A percentile compares a stretch with the other conserved stretches of the same genome.
Evolutionary conservation across 1,140 invertebrate species (phyloP).

Genomic region (Trachymyrmex cornetzi): DNA sequence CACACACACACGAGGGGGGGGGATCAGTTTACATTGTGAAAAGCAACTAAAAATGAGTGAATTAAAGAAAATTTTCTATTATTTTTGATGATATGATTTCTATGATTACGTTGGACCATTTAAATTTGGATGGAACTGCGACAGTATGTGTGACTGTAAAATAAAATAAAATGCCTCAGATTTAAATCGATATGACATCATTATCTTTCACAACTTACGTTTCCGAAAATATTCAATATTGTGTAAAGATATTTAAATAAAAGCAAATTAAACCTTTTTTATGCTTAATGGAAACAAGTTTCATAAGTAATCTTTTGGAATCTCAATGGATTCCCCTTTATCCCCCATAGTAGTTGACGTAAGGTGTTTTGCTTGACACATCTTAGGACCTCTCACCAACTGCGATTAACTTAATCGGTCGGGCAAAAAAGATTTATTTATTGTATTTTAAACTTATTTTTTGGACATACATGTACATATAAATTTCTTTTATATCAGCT

Average conservation of each 20-base stretch:
- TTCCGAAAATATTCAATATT: not conserved
- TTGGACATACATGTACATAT: too few species aligned
- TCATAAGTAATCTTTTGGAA: too few species aligned
- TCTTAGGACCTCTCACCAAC: too few species aligned
- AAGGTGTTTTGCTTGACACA: too few species aligned
- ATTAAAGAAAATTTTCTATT: slow-evolving; percentile 10
- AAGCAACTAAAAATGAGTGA: not conserved
- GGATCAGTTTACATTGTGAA: not conserved
- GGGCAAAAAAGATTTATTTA: too few species aligned
- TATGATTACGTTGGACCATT: slow-evolving; percentile 9
- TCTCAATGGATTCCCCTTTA: too few species aligned
- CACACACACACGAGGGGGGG: too few species aligned
- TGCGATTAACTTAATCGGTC: too few species aligned
- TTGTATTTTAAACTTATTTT: too few species aligned
- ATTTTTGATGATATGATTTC: not conserved
- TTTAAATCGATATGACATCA: not conserved
- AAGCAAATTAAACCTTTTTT: not conserved
- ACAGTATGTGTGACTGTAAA: slow-evolving; percentile 42
- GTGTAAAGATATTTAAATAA: not conserved
- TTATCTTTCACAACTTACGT: not conserved
- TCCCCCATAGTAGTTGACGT: too few species aligned
- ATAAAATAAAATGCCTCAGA: slow-evolving; percentile 34
- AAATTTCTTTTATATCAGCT: too few species aligned
- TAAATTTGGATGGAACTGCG: slow-evolving; percentile 17
- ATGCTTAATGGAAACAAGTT: not conserved